Base-by-base conservation (phyloP, 2,888 invertebrate genomes). In the Automeris io region DNA sequence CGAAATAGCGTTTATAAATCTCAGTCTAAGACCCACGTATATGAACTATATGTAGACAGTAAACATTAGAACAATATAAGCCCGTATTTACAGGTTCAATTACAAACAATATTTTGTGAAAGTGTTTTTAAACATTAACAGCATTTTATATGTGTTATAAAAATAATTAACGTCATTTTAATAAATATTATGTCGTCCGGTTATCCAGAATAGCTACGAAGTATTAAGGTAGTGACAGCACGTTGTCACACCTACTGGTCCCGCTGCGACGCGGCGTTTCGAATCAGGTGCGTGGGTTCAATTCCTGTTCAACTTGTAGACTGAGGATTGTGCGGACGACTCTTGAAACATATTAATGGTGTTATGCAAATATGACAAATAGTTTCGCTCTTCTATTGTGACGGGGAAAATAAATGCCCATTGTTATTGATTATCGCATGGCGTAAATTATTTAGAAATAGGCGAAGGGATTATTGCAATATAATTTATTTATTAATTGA, bases 201-300 rank as follows among this genome's bases (percentile, higher is more conserved):
- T n/a, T n/a, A 11, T 37, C 18, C 12, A 37, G 37, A 32, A 37
- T 37, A 32, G 23, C 23, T 18, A 18, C 6, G 5, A 22, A 31
- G 32, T 18, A 25, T 33, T 18, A 9, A 23, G 18, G 16, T 36
- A 22, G 33, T 45, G 43, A 41, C 31, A 46, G 40, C 38, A 25
- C 13, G 39, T 29, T 39, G 34, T 39, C 25, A 62, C 68, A 66
- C 71, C 73, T 71, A 74, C 75, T 65, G 50, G 51, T 47, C 45
- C 52, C 46, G 51, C 53, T 49, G 55, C 51, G 65, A 62, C 64
- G 55, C 51, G 65, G 62, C 64, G 49, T 74, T 75, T 79, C 80
- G 81, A 85, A 81, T 81, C 72, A 81, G 65, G 61, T 71, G 85
- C 83, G 83, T 85, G 81, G 85, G 85, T 66, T 68, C 64, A 49